Base-by-base conservation (phyloP, 2,113 vertebrate genomes). In the Panthera leo region DNA sequence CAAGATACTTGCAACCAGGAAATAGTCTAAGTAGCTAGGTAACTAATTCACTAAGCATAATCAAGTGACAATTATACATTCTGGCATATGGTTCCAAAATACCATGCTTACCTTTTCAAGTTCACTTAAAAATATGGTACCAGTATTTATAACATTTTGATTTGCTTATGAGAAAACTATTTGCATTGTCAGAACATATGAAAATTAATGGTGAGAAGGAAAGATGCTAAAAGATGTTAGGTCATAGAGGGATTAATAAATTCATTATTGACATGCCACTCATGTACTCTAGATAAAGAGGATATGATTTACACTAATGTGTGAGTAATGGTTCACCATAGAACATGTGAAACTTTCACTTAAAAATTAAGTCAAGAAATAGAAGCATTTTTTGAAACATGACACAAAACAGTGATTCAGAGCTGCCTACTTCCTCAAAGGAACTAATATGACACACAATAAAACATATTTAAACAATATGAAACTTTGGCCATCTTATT, bases 21-120 rank as follows among this genome's bases (percentile, higher is more conserved):
- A 96, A 90, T 31, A 70, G 86, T 61, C 86, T 89, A 89, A 58
- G 29, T 71, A 97, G 93, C 15, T 91, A 89, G 89, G 84, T 92
- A 89, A 95, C 42, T 71, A 92, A 71, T 31, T 80, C 51, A 67
- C 1, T 19, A 97, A 85, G 86, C 25, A 73, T 29, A 93, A 91
- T 61, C 23, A 94, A 86, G 11, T 73, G 88, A 85, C 27, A 82
- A 96, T 92, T 36, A 95, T 21, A 71, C 21, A 75, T 91, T 39
- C 73, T 79, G 90, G 84, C 12, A 16, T 14, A 78, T 61, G 7
- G 7, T 68, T 89, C 27, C 55, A 75, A 96, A 90, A 97, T 53
- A 92, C 29, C n/a, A 75, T 13, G 36, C 71, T 91, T 94, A 58
- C 18, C 76, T 91, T 95, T 48, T 93, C 70, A 97, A 95, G 48